Evolutionary conservation across 2,797 vertebrate genomes (phyloP).

Genomic region (Percopsis omiscomaycus): DNA sequence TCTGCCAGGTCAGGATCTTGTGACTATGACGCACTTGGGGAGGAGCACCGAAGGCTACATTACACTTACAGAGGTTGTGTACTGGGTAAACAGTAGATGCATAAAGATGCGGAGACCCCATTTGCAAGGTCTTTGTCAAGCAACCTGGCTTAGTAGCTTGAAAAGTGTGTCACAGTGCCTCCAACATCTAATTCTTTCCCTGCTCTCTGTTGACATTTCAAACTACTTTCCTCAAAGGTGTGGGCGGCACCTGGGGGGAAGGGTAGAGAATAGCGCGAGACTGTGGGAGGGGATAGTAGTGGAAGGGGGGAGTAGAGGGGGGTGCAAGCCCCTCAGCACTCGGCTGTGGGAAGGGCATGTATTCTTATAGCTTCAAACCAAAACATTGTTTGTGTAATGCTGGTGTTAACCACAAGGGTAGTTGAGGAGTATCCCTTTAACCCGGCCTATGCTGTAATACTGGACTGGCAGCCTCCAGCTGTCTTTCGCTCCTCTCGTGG

Average conservation of each 20-base stretch:
- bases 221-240: no score
- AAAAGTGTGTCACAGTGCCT: not conserved
- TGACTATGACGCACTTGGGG: constrained; percentile 29
- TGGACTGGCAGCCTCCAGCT: constrained; percentile 7
- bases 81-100: constrained; percentile 1
- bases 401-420: no score
- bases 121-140: constrained; percentile 36
- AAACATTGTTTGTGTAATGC: no score
- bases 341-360: no score
- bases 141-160: constrained; percentile 20
- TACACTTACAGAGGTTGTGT: constrained; percentile 29
- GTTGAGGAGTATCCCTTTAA: not conserved
- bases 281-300: no score
- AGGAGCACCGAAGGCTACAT: constrained; percentile 8
- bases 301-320: no score
- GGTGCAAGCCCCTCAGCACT: no score
- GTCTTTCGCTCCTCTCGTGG: constrained; percentile 21
- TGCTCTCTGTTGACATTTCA: no score
- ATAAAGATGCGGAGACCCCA: not conserved
- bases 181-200: no score
- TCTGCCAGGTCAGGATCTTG: constrained; percentile 25
- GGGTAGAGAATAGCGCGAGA: no score
- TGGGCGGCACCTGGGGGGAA: no score
- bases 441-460: not conserved
- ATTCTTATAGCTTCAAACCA: no score